These are phyloP conservation scores for Temnothorax ravouxi DNA, from an alignment of 2,888 invertebrate species.

Conservation along the genomic window DNA sequence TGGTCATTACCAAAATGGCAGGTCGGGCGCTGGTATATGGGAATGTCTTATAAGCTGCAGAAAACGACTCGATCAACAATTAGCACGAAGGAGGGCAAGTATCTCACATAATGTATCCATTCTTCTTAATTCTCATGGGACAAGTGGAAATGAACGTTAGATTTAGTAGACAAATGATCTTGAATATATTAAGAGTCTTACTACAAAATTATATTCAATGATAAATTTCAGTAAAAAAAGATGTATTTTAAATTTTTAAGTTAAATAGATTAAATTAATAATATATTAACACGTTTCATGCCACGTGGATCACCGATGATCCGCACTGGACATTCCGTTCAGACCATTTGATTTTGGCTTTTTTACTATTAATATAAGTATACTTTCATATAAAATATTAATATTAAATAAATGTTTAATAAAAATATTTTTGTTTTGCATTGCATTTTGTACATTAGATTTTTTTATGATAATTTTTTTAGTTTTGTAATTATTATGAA, in stretches of 20 bases:
- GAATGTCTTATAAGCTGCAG: constrained; percentile 93
- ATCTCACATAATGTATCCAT: neutral
- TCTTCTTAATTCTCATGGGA: neutral
- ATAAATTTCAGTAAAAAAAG: neutral
- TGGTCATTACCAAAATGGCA: constrained; percentile 85
- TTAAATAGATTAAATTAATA: neutral
- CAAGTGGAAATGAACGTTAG: neutral
- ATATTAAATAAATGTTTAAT: too few species aligned
- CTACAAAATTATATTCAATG: neutral
- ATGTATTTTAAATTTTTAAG: too few species aligned
- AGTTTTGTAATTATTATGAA: too few species aligned
- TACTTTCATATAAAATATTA: too few species aligned
- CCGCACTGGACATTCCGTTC: too few species aligned
- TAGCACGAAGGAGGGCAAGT: constrained; percentile 93
- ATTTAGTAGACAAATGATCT: constrained; percentile 1
- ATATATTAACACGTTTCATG: neutral
- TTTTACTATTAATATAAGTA: too few species aligned
- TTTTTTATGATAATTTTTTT: too few species aligned
- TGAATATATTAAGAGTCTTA: neutral
- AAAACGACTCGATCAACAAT: constrained; percentile 92
- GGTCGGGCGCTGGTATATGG: constrained; percentile 88
- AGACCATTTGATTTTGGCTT: too few species aligned
- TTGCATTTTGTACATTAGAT: too few species aligned
- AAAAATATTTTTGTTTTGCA: too few species aligned
- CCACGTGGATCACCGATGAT: too few species aligned